Evolutionary conservation across 2,797 vertebrate species (phyloP).

Genomic region (Coregonus suidteri): DNA sequence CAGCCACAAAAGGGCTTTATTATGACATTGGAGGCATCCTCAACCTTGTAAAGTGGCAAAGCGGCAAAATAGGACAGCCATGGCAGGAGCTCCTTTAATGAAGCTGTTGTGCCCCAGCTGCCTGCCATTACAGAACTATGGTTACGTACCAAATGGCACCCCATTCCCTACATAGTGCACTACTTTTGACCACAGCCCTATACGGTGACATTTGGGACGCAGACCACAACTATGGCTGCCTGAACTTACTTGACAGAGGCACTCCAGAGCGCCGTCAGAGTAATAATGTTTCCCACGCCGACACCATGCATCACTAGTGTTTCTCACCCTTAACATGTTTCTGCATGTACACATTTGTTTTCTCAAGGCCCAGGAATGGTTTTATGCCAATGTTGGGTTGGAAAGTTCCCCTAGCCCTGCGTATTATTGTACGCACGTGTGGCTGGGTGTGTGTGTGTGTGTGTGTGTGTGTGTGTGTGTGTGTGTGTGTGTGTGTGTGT

Average conservation of each 20-base stretch:
- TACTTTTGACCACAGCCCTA: background rate
- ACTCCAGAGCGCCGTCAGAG: background rate
- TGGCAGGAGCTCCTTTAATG: slow-evolving; percentile 45
- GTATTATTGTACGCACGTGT: too few species aligned
- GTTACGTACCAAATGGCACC: background rate
- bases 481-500: too few species aligned
- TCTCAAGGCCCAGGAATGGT: slow-evolving; percentile 40
- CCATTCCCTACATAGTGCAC: background rate
- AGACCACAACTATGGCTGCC: slow-evolving; percentile 13
- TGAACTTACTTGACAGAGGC: slow-evolving; percentile 35
- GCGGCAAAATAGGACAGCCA: slow-evolving; percentile 18
- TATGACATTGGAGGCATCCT: background rate
- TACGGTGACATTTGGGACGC: slow-evolving; percentile 14
- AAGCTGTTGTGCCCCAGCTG: background rate
- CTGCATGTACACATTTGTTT: slow-evolving; percentile 49
- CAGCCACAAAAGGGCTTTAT: too few species aligned
- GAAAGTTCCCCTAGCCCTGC: background rate
- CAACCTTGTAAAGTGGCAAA: background rate
- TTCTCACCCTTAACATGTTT: slow-evolving; percentile 65
- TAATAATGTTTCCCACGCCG: slow-evolving; percentile 3
- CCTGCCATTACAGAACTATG: background rate
- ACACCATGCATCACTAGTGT: slow-evolving; percentile 57
- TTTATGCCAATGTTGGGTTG: slow-evolving; percentile 61
- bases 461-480: too few species aligned
- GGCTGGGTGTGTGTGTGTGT: too few species aligned